A percentile compares a stretch with the other conserved stretches of the same genome.
Evolutionary conservation across 2,888 invertebrate species (phyloP).

Genomic region (Galerucella pusilla): DNA sequence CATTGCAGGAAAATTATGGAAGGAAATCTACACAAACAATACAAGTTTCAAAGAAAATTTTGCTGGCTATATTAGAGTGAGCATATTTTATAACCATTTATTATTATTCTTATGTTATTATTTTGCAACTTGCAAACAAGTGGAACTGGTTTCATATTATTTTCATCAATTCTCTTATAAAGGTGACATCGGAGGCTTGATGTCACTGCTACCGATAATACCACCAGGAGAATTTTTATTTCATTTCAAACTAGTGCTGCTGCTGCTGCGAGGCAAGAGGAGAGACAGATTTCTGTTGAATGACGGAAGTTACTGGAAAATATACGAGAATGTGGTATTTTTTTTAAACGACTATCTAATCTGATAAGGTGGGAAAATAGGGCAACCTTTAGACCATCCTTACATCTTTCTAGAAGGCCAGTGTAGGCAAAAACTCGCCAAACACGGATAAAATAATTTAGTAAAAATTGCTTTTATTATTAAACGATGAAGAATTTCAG

Average conservation of each 20-base stretch:
- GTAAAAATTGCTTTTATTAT: neutral
- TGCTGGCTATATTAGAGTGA: constrained; percentile 28
- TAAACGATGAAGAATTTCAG: neutral
- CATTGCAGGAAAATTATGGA: constrained; percentile 18
- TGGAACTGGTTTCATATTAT: constrained; percentile 30
- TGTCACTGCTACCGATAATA: neutral
- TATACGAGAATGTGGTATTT: too few species aligned
- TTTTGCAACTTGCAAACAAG: constrained; percentile 22
- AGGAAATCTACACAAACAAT: constrained; percentile 28
- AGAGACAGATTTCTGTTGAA: too few species aligned
- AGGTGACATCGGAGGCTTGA: constrained; percentile 27
- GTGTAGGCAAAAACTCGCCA: too few species aligned
- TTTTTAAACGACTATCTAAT: too few species aligned
- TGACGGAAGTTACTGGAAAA: too few species aligned
- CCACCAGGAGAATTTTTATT: neutral
- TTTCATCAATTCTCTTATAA: constrained; percentile 38
- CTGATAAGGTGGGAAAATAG: too few species aligned
- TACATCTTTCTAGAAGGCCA: too few species aligned
- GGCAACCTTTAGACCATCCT: too few species aligned
- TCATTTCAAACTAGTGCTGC: neutral
- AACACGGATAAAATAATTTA: neutral
- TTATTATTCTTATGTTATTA: neutral
- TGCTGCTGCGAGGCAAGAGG: too few species aligned
- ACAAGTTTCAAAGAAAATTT: constrained; percentile 24
- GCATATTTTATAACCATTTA: neutral